Evolutionary conservation across 2,113 vertebrate species (phyloP).

Genomic region (Opisthocomus hoazin): DNA sequence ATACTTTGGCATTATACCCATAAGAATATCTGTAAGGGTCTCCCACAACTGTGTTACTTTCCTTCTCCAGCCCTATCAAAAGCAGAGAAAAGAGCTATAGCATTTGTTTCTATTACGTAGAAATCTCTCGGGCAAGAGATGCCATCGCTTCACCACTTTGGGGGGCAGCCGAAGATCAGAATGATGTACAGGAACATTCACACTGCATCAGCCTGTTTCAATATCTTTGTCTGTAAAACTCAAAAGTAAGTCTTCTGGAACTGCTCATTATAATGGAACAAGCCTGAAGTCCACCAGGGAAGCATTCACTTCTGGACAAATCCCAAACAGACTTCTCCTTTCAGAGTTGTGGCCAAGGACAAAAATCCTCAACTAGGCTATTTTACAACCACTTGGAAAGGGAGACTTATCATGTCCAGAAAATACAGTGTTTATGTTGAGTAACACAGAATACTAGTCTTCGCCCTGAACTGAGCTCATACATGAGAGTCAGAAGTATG

Average conservation of each 20-base stretch:
- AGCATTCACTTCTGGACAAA: background rate
- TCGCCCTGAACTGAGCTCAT: background rate
- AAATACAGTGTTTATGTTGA: background rate
- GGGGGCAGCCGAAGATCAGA: background rate
- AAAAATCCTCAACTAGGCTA: background rate
- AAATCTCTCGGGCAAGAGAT: background rate
- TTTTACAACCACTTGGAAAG: background rate
- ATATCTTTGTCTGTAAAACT: background rate
- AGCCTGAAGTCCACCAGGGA: background rate
- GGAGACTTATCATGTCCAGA: background rate
- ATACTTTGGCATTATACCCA: background rate
- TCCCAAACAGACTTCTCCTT: background rate
- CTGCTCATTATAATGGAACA: background rate
- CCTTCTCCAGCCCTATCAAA: background rate
- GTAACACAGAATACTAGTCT: background rate
- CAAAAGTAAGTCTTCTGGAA: background rate
- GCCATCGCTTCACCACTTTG: background rate
- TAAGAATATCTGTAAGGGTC: background rate
- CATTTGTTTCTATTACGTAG: background rate
- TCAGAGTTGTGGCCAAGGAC: background rate
- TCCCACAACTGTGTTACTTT: background rate
- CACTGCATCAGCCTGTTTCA: background rate
- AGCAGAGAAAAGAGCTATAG: background rate
- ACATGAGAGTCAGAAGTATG: background rate
- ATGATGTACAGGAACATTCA: background rate